phyloP scores from a whole-genome alignment of 1,140 invertebrate genomes.

The Probaryconus sp. region DNA sequence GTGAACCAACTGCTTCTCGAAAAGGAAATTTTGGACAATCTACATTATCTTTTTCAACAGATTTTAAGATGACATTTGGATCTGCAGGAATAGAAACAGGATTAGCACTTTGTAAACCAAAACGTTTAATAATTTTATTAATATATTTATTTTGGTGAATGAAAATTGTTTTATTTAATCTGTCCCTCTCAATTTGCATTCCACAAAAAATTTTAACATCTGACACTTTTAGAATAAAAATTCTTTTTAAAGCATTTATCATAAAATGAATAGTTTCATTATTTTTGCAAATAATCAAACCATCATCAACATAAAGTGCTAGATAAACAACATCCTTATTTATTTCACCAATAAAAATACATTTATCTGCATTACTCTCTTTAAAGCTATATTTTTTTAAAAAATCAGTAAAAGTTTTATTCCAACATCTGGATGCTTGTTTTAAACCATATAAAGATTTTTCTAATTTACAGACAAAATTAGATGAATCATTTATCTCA shows the following conservation, averaged over 20 bases:
- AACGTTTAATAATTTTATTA: too few species aligned
- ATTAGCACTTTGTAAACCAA: too few species aligned
- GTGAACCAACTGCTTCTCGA: constrained; percentile 64
- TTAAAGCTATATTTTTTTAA: constrained; percentile 45
- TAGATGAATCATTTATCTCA: not conserved
- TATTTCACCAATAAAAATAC: constrained; percentile 39
- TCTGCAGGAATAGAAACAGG: too few species aligned
- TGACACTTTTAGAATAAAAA: not conserved
- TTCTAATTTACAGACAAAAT: not conserved
- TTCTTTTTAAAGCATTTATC: not conserved
- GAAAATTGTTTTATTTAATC: too few species aligned
- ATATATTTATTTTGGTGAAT: too few species aligned
- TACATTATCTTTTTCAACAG: too few species aligned
- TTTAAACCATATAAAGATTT: constrained; percentile 61
- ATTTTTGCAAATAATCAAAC: not conserved
- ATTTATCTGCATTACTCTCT: constrained; percentile 53
- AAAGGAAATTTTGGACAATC: constrained; percentile 42
- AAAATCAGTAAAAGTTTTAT: constrained; percentile 55
- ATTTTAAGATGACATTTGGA: too few species aligned
- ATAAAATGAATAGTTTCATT: not conserved
- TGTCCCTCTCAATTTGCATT: not conserved
- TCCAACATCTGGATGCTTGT: constrained; percentile 52
- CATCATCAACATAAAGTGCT: constrained; percentile 18
- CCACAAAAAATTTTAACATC: constrained; percentile 1
- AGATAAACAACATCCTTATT: constrained; percentile 26